phyloP scores from a whole-genome alignment of 2,888 invertebrate species.

The Hypselothyrea guttata region DNA sequence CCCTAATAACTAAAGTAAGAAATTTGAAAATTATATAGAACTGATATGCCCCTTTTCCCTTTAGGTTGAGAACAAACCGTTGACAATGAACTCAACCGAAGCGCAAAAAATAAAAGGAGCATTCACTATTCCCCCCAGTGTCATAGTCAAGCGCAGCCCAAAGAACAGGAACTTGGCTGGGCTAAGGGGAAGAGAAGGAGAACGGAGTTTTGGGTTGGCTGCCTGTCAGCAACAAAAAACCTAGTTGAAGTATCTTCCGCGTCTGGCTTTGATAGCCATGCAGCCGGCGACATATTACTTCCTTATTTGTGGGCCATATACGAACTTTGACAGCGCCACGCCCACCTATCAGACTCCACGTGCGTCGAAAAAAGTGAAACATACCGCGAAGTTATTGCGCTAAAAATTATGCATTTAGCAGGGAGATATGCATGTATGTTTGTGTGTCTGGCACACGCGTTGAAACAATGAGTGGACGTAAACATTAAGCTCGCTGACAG shows the following conservation, averaged over 20 bases:
- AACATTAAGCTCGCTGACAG: constrained; percentile 68
- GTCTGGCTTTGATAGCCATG: constrained; percentile 72
- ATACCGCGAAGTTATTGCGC: constrained; percentile 60
- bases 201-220: constrained; percentile 4
- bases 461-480: constrained; percentile 73
- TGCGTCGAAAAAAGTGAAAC: constrained; percentile 55
- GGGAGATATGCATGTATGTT: constrained; percentile 8
- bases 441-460: constrained; percentile 46
- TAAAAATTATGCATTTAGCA: constrained; percentile 58
- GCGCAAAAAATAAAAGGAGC: neutral
- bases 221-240: constrained; percentile 32
- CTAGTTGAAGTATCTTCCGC: constrained; percentile 41
- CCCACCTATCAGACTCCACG: constrained; percentile 16
- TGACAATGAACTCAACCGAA: neutral
- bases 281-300: constrained; percentile 77
- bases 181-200: too few relatives aligned
- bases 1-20: too few relatives aligned
- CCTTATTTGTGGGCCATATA: constrained; percentile 74
- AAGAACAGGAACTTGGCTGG: too few relatives aligned
- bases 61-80: too few relatives aligned
- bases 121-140: neutral
- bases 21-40: too few relatives aligned
- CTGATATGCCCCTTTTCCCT: too few relatives aligned
- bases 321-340: constrained; percentile 54
- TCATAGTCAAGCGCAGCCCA: too few relatives aligned